Evolutionary conservation across 1,140 invertebrate species (phyloP), one percentile per base, ranked within the genome.

Genomic region (Caenorhabditis briggsae): DNA sequence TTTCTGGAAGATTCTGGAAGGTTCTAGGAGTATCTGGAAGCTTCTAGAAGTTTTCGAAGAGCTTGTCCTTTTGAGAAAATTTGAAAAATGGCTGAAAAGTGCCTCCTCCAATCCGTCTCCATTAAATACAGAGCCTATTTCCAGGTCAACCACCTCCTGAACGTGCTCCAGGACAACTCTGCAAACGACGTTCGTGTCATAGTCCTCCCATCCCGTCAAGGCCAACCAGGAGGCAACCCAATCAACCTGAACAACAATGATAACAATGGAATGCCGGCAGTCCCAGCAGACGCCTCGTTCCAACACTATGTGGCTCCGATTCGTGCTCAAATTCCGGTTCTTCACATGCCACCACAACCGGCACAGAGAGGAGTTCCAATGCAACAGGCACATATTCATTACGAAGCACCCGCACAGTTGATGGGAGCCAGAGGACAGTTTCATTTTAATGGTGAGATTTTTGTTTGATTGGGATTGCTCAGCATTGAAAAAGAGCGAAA

Each of bases 221-320:
- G 70, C 5, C 46, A 18, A 6, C 20, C 41, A 18, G 46, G 70
- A 50, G 46, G 5, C 33, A 33, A 33, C 14, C 46, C 43, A 23
- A 50, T 53, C 46, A 48, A 50, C 53, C 6, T 78, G 9, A 78
- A 78, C 70, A 78, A 78, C n/a, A 78, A 78, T 23, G 70, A 78
- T 11, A 23, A 61, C 20, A 25, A 20, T 33, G 33, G 33, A 33
- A 33, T 58, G 56, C 18, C 14, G 16, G n/a, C 5, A 14, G 56
- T 58, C 1, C 16, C 12, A 58, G 16, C 56, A n/a, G 56, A n/a
- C 56, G 16, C 6, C 56, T 18, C 7, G 12, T 14, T 58, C 18
- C 14, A 14, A 7, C 56, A 58, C n/a, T 58, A 18, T 14, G 8
- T 70, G 7, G 64, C 64, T 64, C 64, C 64, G 64, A 70, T 43